Evolutionary conservation across 2,888 invertebrate genomes (phyloP).

Genomic region (Cinara cedri): DNA sequence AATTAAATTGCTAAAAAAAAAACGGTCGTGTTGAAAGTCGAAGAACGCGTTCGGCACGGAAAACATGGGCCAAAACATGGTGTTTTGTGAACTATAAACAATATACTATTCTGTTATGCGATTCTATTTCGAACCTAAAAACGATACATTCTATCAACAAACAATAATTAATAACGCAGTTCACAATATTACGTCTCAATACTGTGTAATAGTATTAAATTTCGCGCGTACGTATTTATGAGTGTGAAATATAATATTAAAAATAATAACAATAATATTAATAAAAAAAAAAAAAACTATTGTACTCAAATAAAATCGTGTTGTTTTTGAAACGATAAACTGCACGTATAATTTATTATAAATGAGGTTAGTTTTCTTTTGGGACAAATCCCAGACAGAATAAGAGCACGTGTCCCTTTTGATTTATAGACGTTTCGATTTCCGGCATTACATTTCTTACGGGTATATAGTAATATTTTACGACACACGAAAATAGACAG

Average conservation of each 20-base stretch:
- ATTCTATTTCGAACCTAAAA: too few species aligned
- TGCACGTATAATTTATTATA: conserved; percentile 18
- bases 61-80: neutral
- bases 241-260: too few species aligned
- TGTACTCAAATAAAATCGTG: conserved; percentile 15
- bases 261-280: too few species aligned
- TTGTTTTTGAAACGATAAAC: conserved; percentile 26
- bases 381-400: conserved; percentile 51
- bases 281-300: neutral
- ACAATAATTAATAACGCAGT: too few species aligned
- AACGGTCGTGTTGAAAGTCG: neutral
- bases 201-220: too few species aligned
- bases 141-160: too few species aligned
- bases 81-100: too few species aligned
- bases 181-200: too few species aligned
- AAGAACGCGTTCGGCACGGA: neutral
- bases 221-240: too few species aligned
- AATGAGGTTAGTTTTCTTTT: conserved; percentile 33
- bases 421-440: conserved; percentile 57
- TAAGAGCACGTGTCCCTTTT: conserved; percentile 53
- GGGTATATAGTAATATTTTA: conserved; percentile 41
- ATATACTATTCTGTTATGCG: too few species aligned
- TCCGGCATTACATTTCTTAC: conserved; percentile 49
- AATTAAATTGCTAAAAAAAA: neutral
- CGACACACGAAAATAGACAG: conserved; percentile 49